Conservation (phyloP, 2,797 vertebrate genomes). For the Anabacerthia variegaticeps region DNA sequence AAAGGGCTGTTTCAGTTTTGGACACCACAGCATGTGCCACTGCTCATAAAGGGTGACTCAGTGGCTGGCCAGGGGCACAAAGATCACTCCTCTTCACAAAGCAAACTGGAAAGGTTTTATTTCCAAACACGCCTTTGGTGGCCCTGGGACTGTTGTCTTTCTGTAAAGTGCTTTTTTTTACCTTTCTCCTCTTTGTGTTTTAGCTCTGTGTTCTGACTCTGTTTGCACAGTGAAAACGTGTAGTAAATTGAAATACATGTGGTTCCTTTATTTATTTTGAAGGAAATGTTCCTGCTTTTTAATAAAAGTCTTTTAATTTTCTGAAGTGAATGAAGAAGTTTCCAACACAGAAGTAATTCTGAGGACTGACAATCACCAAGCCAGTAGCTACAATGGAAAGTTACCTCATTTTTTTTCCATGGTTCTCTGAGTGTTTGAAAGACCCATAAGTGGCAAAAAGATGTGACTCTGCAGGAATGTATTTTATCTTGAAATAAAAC, state of each 20-base stretch:
- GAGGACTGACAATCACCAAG: neutral
- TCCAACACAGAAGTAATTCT: neutral
- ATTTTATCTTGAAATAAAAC: constrained; percentile 20
- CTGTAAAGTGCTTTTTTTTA: neutral
- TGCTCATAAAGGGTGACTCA: neutral
- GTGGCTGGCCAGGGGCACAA: neutral
- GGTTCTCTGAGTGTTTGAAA: neutral
- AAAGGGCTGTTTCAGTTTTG: neutral
- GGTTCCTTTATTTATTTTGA: neutral
- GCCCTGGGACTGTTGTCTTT: neutral
- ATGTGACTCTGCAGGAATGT: neutral
- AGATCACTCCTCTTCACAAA: neutral
- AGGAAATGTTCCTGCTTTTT: neutral
- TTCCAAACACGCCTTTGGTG: neutral
- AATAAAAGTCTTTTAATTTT: neutral
- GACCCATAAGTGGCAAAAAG: constrained; percentile 2
- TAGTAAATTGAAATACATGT: neutral
- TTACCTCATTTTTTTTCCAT: neutral
- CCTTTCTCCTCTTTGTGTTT: neutral
- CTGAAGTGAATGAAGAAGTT: constrained; percentile 21
- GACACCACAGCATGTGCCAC: neutral
- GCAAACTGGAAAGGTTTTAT: neutral
- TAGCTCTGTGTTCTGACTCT: neutral
- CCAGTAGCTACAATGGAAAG: neutral
- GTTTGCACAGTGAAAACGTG: neutral